Evolutionary conservation across 2,888 invertebrate species (phyloP).

Genomic region (Ashinkailepas kermadecensis): DNA sequence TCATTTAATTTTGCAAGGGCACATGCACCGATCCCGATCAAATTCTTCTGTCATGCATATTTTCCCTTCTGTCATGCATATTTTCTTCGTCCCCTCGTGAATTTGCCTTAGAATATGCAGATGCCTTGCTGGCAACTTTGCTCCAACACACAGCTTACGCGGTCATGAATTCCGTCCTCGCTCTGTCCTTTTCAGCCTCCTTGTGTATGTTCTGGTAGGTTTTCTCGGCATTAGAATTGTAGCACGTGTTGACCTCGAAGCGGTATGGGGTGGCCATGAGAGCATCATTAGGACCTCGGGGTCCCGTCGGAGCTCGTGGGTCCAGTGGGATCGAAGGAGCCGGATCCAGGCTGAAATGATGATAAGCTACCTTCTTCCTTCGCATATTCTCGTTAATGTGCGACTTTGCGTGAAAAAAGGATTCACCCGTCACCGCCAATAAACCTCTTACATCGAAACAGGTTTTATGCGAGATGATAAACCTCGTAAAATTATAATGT

Average conservation of each 20-base stretch:
- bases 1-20: too few relatives aligned
- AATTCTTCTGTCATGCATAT: too few relatives aligned
- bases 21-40: too few relatives aligned
- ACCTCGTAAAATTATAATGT: too few relatives aligned
- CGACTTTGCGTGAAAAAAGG: too few relatives aligned
- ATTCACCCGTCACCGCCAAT: too few relatives aligned
- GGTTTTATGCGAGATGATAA: too few relatives aligned
- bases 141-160: not conserved
- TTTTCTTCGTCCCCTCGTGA: too few relatives aligned
- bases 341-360: not conserved
- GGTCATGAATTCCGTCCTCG: not conserved
- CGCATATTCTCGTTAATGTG: not conserved
- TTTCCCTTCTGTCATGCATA: too few relatives aligned
- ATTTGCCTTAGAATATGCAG: too few relatives aligned
- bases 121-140: too few relatives aligned
- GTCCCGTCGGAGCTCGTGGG: not conserved
- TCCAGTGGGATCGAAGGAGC: not conserved
- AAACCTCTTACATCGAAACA: too few relatives aligned
- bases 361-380: not conserved
- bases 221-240: conserved; percentile 3
- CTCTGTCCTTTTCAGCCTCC: not conserved
- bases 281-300: not conserved
- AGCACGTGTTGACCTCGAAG: not conserved
- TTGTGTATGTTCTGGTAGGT: not conserved
- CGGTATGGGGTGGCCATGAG: not conserved